phyloP scores from a whole-genome alignment of 2,113 vertebrate genomes.

The Megaceryle maxima region DNA sequence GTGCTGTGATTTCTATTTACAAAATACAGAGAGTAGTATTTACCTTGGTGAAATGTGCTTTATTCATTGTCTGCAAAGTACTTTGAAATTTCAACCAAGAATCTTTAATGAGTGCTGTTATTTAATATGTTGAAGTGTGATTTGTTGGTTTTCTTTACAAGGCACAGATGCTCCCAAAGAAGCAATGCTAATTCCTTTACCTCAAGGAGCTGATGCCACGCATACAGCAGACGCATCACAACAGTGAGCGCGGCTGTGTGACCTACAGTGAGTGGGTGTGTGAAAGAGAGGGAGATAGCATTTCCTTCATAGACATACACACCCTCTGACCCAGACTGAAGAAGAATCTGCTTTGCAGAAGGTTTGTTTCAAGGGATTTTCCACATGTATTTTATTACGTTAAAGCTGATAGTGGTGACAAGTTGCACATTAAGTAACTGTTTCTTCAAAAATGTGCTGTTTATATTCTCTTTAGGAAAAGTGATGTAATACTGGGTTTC shows the following conservation, averaged over 20 bases:
- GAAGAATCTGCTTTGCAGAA: slow-evolving; percentile 58
- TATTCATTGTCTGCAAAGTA: neutral
- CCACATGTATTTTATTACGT: slow-evolving; percentile 75
- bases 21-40: neutral
- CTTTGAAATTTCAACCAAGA: neutral
- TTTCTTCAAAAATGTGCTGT: slow-evolving; percentile 70
- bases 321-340: slow-evolving; percentile 63
- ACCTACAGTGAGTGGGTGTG: slow-evolving; percentile 37
- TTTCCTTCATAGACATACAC: slow-evolving; percentile 67
- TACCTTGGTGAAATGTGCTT: neutral
- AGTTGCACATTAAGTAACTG: slow-evolving; percentile 73
- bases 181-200: neutral
- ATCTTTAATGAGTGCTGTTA: neutral
- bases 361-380: slow-evolving; percentile 69
- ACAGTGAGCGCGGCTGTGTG: neutral
- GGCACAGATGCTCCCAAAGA: neutral
- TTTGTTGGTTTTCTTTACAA: neutral
- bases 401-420: slow-evolving; percentile 72
- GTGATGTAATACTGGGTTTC: slow-evolving; percentile 66
- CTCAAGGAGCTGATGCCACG: neutral
- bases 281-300: slow-evolving; percentile 33
- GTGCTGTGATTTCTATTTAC: neutral
- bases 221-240: neutral
- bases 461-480: slow-evolving; percentile 68
- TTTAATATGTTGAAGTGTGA: neutral